Base-by-base conservation (phyloP, 2,888 invertebrate species). In the Caenorhabditis macrosperma region DNA sequence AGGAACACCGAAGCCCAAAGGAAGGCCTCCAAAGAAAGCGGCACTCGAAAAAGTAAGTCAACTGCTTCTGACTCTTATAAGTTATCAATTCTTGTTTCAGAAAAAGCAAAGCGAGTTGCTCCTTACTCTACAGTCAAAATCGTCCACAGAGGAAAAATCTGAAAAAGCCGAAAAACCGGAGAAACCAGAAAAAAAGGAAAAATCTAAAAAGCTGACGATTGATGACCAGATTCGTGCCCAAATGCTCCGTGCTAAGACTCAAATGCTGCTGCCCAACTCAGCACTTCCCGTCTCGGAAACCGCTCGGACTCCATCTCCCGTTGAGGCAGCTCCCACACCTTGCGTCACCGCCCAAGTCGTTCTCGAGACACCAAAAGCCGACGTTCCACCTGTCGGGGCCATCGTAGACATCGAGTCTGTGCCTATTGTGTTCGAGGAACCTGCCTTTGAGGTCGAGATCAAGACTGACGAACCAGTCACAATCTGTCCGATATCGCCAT, bases 11-110 rank as follows among this genome's bases (percentile, higher is more conserved):
- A 76, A 63, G n/a, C 81, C 81, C 12, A 81, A 81, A 41, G 81
- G 81, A 17, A 35, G 81, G 17, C 81, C 81, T 41, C 81, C 81
- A 1, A 81, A 81, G 44, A 76, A 77, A 44, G 55, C 55, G 7
- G 60, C 57, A 3, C 44, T 75, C 15, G 75, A 75, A 66, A 78
- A n/a, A n/a, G n/a, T n/a, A n/a, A n/a, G n/a, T n/a, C 63, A 72
- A 17, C 81, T 72, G 20, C 52, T 75, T n/a, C n/a, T n/a, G n/a
- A n/a, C n/a, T n/a, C n/a, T n/a, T n/a, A n/a, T n/a, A n/a, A n/a
- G n/a, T n/a, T n/a, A n/a, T n/a, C n/a, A n/a, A n/a, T n/a, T n/a
- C n/a, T n/a, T n/a, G n/a, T n/a, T n/a, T n/a, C n/a, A n/a, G n/a
- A n/a, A n/a, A n/a, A n/a, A n/a, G n/a, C n/a, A n/a, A n/a, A n/a